phyloP scores from a whole-genome alignment of 2,888 invertebrate genomes.

The Thyatira batis region DNA sequence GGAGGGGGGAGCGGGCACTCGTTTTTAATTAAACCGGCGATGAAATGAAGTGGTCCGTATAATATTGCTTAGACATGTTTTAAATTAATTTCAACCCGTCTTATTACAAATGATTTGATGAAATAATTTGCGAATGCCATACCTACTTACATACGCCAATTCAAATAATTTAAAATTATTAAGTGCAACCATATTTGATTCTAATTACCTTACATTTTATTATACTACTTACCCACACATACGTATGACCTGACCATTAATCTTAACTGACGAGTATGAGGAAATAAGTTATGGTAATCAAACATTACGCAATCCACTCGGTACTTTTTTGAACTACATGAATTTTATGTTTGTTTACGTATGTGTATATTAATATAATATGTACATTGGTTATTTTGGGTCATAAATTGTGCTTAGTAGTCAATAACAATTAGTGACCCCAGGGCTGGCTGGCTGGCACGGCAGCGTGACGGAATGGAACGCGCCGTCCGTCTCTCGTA shows the following conservation, averaged over 20 bases:
- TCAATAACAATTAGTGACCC: constrained; percentile 43
- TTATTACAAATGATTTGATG: constrained; percentile 62
- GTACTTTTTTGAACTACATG: background rate
- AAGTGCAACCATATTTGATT: background rate
- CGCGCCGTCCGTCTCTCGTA: constrained; percentile 33
- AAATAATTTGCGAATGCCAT: constrained; percentile 39
- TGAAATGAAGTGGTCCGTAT: constrained; percentile 82
- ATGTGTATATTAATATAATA: background rate
- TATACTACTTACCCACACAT: background rate
- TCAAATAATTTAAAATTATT: background rate
- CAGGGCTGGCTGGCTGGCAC: constrained; percentile 26
- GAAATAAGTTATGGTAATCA: background rate
- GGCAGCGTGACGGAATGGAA: constrained; percentile 26
- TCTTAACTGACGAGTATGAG: background rate
- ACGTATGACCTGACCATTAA: background rate
- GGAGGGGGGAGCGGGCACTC: constrained; percentile 79
- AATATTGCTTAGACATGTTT: constrained; percentile 82
- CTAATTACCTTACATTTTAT: background rate
- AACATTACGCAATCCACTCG: background rate
- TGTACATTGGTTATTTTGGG: constrained; percentile 1
- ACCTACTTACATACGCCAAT: constrained; percentile 14
- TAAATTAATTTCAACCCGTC: constrained; percentile 77
- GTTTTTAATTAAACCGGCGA: constrained; percentile 82
- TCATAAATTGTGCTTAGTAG: constrained; percentile 10
- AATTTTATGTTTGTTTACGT: background rate